Conservation (phyloP, 1,140 invertebrate species). For the Neodiprion lecontei region DNA sequence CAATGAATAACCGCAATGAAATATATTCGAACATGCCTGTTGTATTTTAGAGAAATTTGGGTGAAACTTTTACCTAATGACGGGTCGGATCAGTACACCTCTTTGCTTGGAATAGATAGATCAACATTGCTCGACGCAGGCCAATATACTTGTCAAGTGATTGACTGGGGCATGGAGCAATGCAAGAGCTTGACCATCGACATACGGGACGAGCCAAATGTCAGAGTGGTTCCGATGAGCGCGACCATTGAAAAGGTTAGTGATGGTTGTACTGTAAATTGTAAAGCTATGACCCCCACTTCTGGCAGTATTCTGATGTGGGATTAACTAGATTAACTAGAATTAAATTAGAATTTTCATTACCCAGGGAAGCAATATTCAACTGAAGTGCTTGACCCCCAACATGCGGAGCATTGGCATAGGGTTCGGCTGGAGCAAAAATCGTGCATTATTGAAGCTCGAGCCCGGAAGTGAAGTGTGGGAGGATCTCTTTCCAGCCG, state of each 20-base stretch:
- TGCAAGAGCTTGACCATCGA: conserved; percentile 74
- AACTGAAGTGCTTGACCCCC: conserved; percentile 54
- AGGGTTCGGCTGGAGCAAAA: conserved; percentile 83
- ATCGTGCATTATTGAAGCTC: conserved; percentile 73
- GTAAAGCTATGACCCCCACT: background rate
- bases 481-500: conserved; percentile 80
- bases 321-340: background rate
- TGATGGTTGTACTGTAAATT: conserved; percentile 17
- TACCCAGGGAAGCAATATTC: conserved; percentile 50
- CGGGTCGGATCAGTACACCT: conserved; percentile 71
- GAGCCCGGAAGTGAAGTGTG: conserved; percentile 75
- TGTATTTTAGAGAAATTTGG: conserved; percentile 54
- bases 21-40: background rate
- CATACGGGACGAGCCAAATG: conserved; percentile 71
- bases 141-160: conserved; percentile 75
- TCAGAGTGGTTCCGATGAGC: conserved; percentile 76
- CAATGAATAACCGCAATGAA: conserved; percentile 9
- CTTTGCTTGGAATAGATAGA: conserved; percentile 72
- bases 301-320: background rate
- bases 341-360: background rate
- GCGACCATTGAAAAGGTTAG: conserved; percentile 74
- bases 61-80: conserved; percentile 64
- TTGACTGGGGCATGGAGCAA: conserved; percentile 76
- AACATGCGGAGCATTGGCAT: conserved; percentile 59
- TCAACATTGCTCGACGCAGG: conserved; percentile 73